Percentiles rank a stretch among this genome's conserved stretches.
phyloP scores from a whole-genome alignment of 2,888 invertebrate species.

The Sphecodes monilicornis region DNA sequence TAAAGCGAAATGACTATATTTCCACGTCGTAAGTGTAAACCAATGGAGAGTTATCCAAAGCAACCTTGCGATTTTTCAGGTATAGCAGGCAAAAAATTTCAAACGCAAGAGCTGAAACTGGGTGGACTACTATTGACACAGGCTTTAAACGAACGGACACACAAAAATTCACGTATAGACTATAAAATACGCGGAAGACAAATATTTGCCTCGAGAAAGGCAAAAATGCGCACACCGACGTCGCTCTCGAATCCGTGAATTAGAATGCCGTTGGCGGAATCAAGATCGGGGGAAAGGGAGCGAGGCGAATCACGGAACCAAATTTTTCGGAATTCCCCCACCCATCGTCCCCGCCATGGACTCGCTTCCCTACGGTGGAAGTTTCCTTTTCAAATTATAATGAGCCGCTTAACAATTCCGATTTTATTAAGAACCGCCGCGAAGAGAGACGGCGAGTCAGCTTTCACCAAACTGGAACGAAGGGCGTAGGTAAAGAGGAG shows the following conservation, averaged over 20 bases:
- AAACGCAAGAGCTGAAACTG: not conserved
- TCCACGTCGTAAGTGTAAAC: not conserved
- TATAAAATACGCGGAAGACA: not conserved
- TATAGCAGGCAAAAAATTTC: not conserved
- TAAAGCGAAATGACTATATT: not conserved
- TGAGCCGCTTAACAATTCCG: constrained; percentile 74
- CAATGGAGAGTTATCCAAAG: not conserved
- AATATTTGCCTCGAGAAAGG: constrained; percentile 1
- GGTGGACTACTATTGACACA: not conserved
- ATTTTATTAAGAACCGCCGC: constrained; percentile 72
- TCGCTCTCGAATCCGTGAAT: constrained; percentile 20
- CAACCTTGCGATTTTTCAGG: not conserved
- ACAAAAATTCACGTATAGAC: not conserved
- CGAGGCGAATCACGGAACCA: not conserved
- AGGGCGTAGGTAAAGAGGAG: constrained; percentile 25
- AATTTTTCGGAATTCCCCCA: constrained; percentile 34
- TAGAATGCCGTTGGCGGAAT: constrained; percentile 4
- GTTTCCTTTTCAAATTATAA: constrained; percentile 71
- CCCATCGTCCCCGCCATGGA: not conserved
- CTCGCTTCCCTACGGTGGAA: constrained; percentile 28
- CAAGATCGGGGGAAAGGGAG: constrained; percentile 7
- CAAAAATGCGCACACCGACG: not conserved
- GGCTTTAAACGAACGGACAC: not conserved
- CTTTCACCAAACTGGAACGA: constrained; percentile 60
- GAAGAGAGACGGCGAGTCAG: constrained; percentile 30